Evolutionary conservation across 2,113 vertebrate species (phyloP).

Genomic region (Ochotona curzoniae): DNA sequence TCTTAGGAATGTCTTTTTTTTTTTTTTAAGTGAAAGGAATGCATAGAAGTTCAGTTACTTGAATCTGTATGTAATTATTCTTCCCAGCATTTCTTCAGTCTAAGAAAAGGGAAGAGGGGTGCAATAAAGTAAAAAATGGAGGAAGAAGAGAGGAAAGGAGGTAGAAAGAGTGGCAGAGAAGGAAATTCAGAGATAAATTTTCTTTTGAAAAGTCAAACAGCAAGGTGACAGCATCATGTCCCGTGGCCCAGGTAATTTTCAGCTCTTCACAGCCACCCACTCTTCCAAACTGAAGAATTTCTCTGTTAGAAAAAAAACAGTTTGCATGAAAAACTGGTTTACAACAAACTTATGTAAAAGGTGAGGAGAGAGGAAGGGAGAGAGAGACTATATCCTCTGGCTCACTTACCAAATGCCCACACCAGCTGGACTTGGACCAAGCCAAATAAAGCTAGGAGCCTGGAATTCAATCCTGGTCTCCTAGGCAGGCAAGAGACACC

Average conservation of each 20-base stretch:
- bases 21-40: conserved; percentile 74
- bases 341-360: no score
- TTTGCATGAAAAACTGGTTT: not conserved
- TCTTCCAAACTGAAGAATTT: not conserved
- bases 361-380: no score
- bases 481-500: no score
- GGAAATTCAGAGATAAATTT: not conserved
- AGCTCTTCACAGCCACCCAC: not conserved
- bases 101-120: conserved; percentile 41
- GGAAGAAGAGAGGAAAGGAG: not conserved
- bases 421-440: no score
- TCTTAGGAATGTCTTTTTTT: conserved; percentile 80
- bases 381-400: no score
- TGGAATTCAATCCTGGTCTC: no score
- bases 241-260: not conserved
- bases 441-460: no score
- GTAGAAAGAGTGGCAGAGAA: not conserved
- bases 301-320: not conserved
- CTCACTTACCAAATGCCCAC: no score
- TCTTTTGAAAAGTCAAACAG: not conserved
- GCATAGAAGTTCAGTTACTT: conserved; percentile 77
- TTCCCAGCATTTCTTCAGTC: conserved; percentile 68
- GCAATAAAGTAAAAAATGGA: not conserved
- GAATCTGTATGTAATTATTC: conserved; percentile 75
- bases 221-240: not conserved